Evolutionary conservation across 64 coral and sea anemone genomes (phyloP).

Genomic region (Montipora capricornis): DNA sequence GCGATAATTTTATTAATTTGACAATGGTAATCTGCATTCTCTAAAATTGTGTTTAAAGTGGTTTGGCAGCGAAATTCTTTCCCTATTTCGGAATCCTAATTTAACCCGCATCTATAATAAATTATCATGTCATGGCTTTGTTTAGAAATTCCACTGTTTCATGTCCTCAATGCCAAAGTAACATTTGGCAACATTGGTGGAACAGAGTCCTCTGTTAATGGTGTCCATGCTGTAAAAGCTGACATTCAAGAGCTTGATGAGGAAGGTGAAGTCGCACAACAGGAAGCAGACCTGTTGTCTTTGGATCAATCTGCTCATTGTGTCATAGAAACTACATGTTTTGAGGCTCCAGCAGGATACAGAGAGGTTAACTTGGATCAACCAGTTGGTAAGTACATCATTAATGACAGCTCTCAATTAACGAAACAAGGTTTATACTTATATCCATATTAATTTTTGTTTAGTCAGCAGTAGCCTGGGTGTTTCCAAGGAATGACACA

Average conservation of each 20-base stretch:
- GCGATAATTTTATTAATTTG: too few relatives aligned
- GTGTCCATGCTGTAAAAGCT: slow-evolving; percentile 39
- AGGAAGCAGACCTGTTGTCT: background rate
- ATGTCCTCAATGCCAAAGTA: slow-evolving; percentile 96
- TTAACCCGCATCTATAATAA: too few relatives aligned
- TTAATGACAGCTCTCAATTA: background rate
- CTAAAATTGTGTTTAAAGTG: background rate
- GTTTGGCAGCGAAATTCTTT: background rate
- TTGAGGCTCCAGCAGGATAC: slow-evolving; percentile 85
- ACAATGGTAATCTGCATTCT: too few relatives aligned
- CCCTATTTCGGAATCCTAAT: background rate
- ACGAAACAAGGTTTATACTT: too few relatives aligned
- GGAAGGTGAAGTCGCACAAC: background rate
- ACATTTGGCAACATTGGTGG: slow-evolving; percentile 99
- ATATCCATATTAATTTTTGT: too few relatives aligned
- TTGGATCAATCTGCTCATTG: slow-evolving; percentile 23
- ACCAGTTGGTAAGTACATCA: slow-evolving; percentile 49
- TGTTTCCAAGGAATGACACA: too few relatives aligned
- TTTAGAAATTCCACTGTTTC: slow-evolving; percentile 98
- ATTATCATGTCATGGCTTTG: background rate
- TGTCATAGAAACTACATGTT: slow-evolving; percentile 80
- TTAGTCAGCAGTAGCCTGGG: too few relatives aligned
- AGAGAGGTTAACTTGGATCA: slow-evolving; percentile 75
- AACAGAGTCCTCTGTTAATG: slow-evolving; percentile 62
- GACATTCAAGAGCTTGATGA: background rate